These are phyloP conservation scores for Automeris io DNA, from an alignment of 2,888 invertebrate genomes.

Conservation along the genomic window DNA sequence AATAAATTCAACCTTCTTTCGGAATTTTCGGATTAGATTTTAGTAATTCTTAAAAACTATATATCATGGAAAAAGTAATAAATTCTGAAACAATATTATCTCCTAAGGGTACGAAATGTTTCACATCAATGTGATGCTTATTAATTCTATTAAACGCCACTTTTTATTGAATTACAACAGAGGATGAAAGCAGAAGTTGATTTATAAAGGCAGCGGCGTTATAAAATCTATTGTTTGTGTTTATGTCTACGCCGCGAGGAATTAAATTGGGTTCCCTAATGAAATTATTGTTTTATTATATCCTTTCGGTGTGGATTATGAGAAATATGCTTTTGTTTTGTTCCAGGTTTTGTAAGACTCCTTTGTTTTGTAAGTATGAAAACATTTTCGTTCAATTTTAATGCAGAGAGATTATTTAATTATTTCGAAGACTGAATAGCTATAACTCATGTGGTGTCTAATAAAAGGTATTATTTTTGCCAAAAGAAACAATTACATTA, in stretches of 20 bases:
- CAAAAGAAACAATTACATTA: too few relatives aligned
- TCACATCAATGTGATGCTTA: constrained; percentile 25
- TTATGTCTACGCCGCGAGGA: constrained; percentile 12
- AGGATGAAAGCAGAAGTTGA: constrained; percentile 30
- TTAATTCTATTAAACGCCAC: constrained; percentile 33
- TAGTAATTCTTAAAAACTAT: neutral
- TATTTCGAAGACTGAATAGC: neutral
- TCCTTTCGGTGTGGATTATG: constrained; percentile 3
- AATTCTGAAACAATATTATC: too few relatives aligned
- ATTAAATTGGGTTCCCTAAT: constrained; percentile 12
- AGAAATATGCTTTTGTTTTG: constrained; percentile 7
- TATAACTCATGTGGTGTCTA: neutral
- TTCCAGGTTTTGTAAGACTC: neutral
- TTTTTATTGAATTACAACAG: constrained; percentile 36
- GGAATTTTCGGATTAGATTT: too few relatives aligned
- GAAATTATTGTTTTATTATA: constrained; percentile 11
- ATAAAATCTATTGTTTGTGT: constrained; percentile 33
- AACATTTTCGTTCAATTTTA: neutral
- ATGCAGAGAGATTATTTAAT: too few relatives aligned
- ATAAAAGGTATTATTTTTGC: too few relatives aligned
- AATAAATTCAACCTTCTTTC: too few relatives aligned
- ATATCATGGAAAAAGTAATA: too few relatives aligned
- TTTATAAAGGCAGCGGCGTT: constrained; percentile 28
- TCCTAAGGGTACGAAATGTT: constrained; percentile 12
- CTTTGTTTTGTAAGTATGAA: neutral